Percentiles rank a stretch among this genome's conserved stretches.
These are phyloP conservation scores for Bellardia bayeri DNA, from an alignment of 2,888 invertebrate genomes.

Conservation along the genomic window DNA sequence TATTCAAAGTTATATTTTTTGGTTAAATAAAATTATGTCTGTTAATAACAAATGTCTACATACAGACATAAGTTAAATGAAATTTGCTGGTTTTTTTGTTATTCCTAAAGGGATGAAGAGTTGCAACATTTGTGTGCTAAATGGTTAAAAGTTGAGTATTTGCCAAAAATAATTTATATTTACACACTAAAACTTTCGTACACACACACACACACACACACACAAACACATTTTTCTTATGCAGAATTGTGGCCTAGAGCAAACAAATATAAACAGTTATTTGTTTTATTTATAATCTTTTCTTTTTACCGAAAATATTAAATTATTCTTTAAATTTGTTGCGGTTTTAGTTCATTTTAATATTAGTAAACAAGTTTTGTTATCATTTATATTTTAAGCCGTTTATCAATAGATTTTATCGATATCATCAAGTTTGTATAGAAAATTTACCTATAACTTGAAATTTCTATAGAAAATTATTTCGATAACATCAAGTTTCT, in stretches of 20 bases:
- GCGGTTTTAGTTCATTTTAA: neutral
- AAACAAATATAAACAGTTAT: neutral
- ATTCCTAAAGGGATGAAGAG: neutral
- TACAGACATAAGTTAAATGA: constrained; percentile 22
- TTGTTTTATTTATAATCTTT: too few species aligned
- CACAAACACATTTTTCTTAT: neutral
- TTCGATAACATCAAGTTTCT: too few species aligned
- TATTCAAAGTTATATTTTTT: constrained; percentile 31
- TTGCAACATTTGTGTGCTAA: constrained; percentile 38
- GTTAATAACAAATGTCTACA: constrained; percentile 46
- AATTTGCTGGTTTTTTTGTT: constrained; percentile 14
- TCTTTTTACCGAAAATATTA: constrained; percentile 5
- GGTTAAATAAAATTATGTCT: constrained; percentile 32
- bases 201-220: neutral
- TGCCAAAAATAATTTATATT: constrained; percentile 35
- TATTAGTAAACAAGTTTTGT: neutral
- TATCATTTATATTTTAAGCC: too few species aligned
- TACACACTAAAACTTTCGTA: neutral
- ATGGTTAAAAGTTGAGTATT: constrained; percentile 40
- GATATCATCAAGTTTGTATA: too few species aligned
- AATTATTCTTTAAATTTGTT: constrained; percentile 1
- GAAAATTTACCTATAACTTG: too few species aligned
- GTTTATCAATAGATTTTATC: too few species aligned
- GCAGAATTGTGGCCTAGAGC: too few species aligned
- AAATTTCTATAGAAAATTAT: too few species aligned